phyloP scores from a whole-genome alignment of 2,888 invertebrate genomes.

The Machimus atricapillus region DNA sequence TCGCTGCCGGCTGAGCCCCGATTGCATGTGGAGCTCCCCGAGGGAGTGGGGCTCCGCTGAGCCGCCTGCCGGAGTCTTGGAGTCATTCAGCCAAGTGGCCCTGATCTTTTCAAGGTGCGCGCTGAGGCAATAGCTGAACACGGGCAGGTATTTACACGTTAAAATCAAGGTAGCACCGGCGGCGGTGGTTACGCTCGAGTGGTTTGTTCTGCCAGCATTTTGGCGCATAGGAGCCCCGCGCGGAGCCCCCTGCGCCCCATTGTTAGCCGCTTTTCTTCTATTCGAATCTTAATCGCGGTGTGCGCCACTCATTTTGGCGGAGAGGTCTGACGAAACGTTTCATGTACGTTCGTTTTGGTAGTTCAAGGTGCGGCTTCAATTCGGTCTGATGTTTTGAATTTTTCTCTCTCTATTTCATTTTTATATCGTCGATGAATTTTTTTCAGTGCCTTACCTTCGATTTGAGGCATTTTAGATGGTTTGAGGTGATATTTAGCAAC shows the following conservation, averaged over 20 bases:
- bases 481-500: constrained; percentile 27
- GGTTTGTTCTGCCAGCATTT: neutral
- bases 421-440: neutral
- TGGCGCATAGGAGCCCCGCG: neutral
- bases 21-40: neutral
- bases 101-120: constrained; percentile 41
- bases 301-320: neutral
- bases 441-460: constrained; percentile 13
- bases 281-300: neutral
- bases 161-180: constrained; percentile 31
- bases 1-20: neutral
- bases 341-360: constrained; percentile 34
- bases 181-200: constrained; percentile 27
- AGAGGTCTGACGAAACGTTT: neutral
- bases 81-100: constrained; percentile 30
- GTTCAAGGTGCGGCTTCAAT: constrained; percentile 38
- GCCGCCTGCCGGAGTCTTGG: neutral
- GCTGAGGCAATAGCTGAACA: constrained; percentile 32
- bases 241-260: neutral
- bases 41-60: neutral
- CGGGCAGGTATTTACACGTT: neutral
- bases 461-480: constrained; percentile 15
- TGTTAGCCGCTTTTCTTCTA: neutral
- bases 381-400: constrained; percentile 33
- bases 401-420: constrained; percentile 7